These are phyloP conservation scores for Prionailurus bengalensis DNA, from an alignment of 2,113 vertebrate genomes.

Conservation along the genomic window DNA sequence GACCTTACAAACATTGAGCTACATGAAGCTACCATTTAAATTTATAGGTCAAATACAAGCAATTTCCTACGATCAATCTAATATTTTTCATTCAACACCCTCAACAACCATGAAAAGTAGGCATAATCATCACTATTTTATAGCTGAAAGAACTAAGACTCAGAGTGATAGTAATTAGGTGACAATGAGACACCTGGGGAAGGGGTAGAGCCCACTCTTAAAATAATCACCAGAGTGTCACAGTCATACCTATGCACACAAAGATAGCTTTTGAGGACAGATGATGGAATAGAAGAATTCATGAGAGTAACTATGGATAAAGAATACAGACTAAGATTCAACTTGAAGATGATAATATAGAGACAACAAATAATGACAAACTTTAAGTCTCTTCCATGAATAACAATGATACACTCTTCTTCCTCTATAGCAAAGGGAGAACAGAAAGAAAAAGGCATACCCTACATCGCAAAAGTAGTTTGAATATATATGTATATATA, in stretches of 20 bases:
- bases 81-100: slow-evolving; percentile 15
- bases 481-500: neutral
- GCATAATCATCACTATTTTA: neutral
- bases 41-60: neutral
- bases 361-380: slow-evolving; percentile 23
- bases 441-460: neutral
- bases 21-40: neutral
- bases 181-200: neutral
- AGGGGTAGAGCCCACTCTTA: neutral
- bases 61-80: neutral
- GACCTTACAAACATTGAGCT: neutral
- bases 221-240: neutral
- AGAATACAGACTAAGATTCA: neutral
- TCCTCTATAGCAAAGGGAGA: neutral
- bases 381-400: neutral
- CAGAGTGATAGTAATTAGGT: neutral
- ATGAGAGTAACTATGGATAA: neutral
- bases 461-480: slow-evolving; percentile 3
- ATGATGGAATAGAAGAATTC: neutral
- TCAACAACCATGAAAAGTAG: neutral
- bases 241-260: neutral
- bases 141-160: slow-evolving; percentile 14
- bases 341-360: neutral
- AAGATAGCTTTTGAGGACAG: neutral
- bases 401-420: neutral